phyloP scores from a whole-genome alignment of 2,113 vertebrate species.

The Paedocypris sp. region DNA sequence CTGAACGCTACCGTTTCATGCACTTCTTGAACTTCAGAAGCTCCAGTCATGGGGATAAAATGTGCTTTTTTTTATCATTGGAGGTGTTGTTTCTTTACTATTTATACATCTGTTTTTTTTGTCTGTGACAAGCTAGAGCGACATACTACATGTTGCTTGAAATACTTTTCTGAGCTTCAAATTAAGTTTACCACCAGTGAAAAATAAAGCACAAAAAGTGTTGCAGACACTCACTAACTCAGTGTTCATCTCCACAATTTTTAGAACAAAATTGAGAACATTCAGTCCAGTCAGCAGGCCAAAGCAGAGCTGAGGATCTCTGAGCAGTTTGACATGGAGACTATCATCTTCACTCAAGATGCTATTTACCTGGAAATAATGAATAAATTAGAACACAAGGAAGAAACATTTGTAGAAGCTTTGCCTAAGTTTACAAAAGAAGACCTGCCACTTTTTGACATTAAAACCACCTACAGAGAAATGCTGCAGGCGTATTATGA shows the following conservation, averaged over 20 bases:
- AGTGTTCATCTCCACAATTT: background rate
- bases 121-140: too few relatives aligned
- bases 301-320: slow-evolving; percentile 30
- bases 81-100: too few relatives aligned
- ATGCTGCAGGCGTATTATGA: slow-evolving; percentile 35
- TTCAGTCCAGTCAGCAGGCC: slow-evolving; percentile 25
- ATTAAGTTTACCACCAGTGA: too few relatives aligned
- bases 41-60: too few relatives aligned
- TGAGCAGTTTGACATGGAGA: slow-evolving; percentile 42
- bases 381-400: background rate
- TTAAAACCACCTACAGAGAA: slow-evolving; percentile 18
- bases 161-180: too few relatives aligned
- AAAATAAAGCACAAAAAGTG: too few relatives aligned
- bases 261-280: slow-evolving; percentile 37
- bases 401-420: too few relatives aligned
- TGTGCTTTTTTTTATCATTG: too few relatives aligned
- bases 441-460: slow-evolving; percentile 14
- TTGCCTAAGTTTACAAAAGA: slow-evolving; percentile 1
- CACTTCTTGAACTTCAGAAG: too few relatives aligned
- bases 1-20: too few relatives aligned
- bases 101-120: too few relatives aligned
- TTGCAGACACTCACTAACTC: background rate
- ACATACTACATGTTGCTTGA: too few relatives aligned
- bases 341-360: slow-evolving; percentile 35
- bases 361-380: slow-evolving; percentile 24